Conservation (phyloP, 2,113 vertebrate genomes). For the Manacus vitellinus region DNA sequence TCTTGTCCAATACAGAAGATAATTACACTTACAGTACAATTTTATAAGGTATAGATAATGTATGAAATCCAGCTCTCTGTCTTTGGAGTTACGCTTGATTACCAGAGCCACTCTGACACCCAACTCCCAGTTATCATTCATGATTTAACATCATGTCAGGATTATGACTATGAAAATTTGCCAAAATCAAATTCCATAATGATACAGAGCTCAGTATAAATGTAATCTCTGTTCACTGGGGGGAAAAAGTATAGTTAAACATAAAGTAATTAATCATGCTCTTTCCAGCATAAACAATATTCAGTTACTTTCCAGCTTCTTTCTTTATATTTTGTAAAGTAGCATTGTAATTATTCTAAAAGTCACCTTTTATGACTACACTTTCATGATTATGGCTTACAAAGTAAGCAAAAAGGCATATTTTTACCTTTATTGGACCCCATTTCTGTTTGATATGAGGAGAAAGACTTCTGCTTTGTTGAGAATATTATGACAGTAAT, state of each 20-base stretch:
- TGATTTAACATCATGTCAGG: neutral
- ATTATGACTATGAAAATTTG: neutral
- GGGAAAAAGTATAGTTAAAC: neutral
- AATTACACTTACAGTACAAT: neutral
- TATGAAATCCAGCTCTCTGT: neutral
- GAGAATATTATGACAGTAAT: neutral
- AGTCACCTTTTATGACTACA: neutral
- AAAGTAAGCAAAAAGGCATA: neutral
- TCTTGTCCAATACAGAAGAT: neutral
- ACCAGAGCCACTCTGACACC: neutral
- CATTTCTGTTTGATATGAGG: neutral
- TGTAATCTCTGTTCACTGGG: neutral
- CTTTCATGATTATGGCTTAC: neutral
- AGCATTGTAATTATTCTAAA: neutral
- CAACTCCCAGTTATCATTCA: neutral
- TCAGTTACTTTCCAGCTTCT: neutral
- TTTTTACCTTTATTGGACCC: neutral
- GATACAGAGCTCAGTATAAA: neutral
- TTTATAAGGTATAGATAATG: neutral
- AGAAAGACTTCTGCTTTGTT: neutral
- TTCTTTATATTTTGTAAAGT: neutral
- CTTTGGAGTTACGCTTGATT: neutral
- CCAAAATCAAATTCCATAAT: neutral
- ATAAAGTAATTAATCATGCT: neutral
- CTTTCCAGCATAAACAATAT: neutral